A percentile compares a stretch with the other conserved stretches of the same genome.
Conservation (phyloP, 2,888 invertebrate genomes). For the Plusia festucae region DNA sequence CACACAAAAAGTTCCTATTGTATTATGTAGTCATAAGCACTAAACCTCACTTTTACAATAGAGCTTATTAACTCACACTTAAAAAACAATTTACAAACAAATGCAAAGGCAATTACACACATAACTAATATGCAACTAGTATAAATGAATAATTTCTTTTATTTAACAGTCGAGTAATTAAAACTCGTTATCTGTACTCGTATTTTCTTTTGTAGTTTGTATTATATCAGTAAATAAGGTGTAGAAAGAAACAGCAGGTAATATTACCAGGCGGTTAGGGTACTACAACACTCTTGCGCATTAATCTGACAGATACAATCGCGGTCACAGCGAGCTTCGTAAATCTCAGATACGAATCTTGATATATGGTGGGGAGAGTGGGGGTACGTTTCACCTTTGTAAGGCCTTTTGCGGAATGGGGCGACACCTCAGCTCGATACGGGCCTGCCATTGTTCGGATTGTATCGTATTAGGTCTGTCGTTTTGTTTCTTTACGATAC, state of each 20-base stretch:
- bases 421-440: conserved; percentile 63
- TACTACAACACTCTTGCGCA: conserved; percentile 75
- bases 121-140: conserved; percentile 18
- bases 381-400: conserved; percentile 65
- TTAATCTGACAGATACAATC: conserved; percentile 87
- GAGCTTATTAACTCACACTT: conserved; percentile 6
- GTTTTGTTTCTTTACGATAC: conserved; percentile 53
- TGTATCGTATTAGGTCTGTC: conserved; percentile 55
- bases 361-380: conserved; percentile 70
- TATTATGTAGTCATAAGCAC: background rate
- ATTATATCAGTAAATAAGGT: conserved; percentile 66
- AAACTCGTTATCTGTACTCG: conserved; percentile 55
- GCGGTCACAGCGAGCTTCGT: conserved; percentile 74
- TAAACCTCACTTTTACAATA: background rate
- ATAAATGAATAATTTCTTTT: conserved; percentile 36
- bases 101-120: conserved; percentile 9
- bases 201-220: conserved; percentile 14
- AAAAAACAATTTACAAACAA: conserved; percentile 25
- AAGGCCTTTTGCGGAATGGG: conserved; percentile 61
- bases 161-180: conserved; percentile 36
- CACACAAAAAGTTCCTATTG: too few relatives aligned
- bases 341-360: conserved; percentile 86
- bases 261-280: conserved; percentile 71
- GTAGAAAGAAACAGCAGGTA: conserved; percentile 66
- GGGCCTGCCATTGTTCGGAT: conserved; percentile 64